A percentile compares a stretch with the other conserved stretches of the same genome.
Conservation (phyloP, 2,888 invertebrate species). For the Phymatocera aterrima region DNA sequence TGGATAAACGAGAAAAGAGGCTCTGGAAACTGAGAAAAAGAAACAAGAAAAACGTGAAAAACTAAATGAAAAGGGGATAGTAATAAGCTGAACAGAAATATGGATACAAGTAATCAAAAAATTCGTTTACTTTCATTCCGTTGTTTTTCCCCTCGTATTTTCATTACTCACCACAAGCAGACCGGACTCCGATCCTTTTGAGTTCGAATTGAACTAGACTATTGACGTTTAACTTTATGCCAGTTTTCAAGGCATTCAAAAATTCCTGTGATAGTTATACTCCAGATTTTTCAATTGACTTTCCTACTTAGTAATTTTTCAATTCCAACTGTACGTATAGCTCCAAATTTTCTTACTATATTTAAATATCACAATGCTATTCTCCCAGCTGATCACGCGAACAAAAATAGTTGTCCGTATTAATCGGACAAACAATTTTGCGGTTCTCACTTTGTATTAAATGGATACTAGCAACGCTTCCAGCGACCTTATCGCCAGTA, state of each 20-base stretch:
- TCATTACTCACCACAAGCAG: slow-evolving; percentile 39
- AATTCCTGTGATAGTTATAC: background rate
- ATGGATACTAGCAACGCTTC: background rate
- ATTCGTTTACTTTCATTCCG: no score
- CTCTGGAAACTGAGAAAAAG: slow-evolving; percentile 54
- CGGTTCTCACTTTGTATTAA: background rate
- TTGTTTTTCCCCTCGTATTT: background rate
- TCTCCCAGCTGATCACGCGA: background rate
- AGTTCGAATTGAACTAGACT: background rate
- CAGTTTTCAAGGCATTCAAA: slow-evolving; percentile 21
- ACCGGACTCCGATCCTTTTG: background rate
- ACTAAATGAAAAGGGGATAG: background rate
- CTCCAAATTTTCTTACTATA: background rate
- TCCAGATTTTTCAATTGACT: background rate
- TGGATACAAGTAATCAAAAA: no score
- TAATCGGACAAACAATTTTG: background rate
- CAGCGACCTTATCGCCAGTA: no score
- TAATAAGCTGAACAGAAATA: background rate
- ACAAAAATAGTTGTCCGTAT: background rate
- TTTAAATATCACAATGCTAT: slow-evolving; percentile 11
- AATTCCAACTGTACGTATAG: background rate
- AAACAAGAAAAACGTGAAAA: slow-evolving; percentile 41
- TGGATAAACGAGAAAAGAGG: slow-evolving; percentile 50
- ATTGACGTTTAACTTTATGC: background rate
- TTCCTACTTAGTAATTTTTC: background rate